Conservation (phyloP, 1,140 invertebrate genomes). For the Drosophila paulistorum region DNA sequence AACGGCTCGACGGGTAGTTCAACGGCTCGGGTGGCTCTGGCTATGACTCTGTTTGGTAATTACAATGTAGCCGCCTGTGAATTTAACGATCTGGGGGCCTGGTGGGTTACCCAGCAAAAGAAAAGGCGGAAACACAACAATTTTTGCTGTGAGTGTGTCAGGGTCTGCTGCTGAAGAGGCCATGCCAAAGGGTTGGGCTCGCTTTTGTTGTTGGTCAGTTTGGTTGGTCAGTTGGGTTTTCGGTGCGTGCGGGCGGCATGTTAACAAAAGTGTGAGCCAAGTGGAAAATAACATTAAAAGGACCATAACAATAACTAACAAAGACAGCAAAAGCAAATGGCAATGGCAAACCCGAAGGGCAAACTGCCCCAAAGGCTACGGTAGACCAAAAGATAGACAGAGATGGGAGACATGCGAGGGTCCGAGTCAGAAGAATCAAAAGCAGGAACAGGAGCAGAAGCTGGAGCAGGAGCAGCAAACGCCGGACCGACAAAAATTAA, state of each 20-base stretch:
- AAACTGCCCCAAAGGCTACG: conserved; percentile 26
- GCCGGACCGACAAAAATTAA: conserved; percentile 69
- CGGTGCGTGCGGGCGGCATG: conserved; percentile 62
- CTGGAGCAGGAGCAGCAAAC: conserved; percentile 24
- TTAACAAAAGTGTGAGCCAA: conserved; percentile 80
- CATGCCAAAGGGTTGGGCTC: conserved; percentile 35
- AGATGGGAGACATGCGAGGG: conserved; percentile 26
- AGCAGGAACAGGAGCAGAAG: conserved; percentile 11
- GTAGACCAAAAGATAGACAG: conserved; percentile 25
- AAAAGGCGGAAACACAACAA: conserved; percentile 67
- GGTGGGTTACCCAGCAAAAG: conserved; percentile 37
- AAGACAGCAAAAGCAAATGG: conserved; percentile 80
- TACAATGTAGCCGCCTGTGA: conserved; percentile 80
- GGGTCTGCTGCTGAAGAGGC: conserved; percentile 27
- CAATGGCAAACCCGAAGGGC: conserved; percentile 61
- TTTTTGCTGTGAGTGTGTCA: conserved; percentile 31
- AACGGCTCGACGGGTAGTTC: conserved; percentile 48
- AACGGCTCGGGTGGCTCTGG: conserved; percentile 36
- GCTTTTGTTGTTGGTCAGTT: conserved; percentile 50
- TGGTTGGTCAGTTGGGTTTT: conserved; percentile 44
- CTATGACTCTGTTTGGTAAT: conserved; percentile 60
- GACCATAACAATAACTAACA: conserved; percentile 81
- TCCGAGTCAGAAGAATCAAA: not conserved
- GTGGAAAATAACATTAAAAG: conserved; percentile 81
- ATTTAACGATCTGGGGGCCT: conserved; percentile 67